Evolutionary conservation across 2,113 vertebrate species (phyloP).

Genomic region (Thamnophis sirtalis): DNA sequence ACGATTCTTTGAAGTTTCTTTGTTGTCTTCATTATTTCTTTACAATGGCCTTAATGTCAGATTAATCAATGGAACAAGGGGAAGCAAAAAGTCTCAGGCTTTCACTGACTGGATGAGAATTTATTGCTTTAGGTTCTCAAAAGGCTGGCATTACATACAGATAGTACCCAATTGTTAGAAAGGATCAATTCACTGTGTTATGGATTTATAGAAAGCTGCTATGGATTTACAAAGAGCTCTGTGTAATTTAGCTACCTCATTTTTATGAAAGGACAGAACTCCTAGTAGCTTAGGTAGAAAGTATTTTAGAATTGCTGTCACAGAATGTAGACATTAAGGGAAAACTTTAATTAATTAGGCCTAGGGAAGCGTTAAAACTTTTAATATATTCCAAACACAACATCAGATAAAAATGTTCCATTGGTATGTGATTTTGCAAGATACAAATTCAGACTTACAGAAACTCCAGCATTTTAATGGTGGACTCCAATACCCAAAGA

Average conservation of each 20-base stretch:
- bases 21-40: not conserved
- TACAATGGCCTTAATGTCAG: not conserved
- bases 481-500: not conserved
- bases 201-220: not conserved
- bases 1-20: not conserved
- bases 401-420: not conserved
- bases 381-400: not conserved
- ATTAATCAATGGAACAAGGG: not conserved
- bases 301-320: not conserved
- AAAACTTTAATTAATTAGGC: not conserved
- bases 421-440: not conserved
- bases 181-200: not conserved
- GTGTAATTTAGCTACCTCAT: not conserved
- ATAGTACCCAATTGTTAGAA: not conserved
- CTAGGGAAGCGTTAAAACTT: not conserved
- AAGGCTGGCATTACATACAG: not conserved
- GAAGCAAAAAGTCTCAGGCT: not conserved
- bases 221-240: not conserved
- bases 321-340: not conserved
- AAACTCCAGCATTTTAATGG: not conserved
- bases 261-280: not conserved
- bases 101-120: not conserved
- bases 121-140: not conserved
- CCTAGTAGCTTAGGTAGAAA: not conserved
- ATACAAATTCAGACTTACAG: not conserved